phyloP scores from a whole-genome alignment of 2,888 invertebrate species.

The Halictus quadricinctus region DNA sequence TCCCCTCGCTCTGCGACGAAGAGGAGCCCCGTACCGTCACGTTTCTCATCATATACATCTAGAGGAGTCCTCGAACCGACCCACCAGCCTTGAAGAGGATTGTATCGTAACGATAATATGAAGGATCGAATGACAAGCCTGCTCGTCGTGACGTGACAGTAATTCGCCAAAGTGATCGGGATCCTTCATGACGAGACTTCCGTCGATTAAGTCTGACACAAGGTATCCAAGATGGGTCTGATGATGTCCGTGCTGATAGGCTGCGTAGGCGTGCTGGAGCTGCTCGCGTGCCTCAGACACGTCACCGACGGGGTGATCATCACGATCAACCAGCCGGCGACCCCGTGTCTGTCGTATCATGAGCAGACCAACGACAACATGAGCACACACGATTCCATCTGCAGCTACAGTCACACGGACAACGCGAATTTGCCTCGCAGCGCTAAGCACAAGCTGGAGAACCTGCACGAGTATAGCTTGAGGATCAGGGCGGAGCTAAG shows the following conservation, averaged over 20 bases:
- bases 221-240: slow-evolving; percentile 86
- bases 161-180: background rate
- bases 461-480: slow-evolving; percentile 79
- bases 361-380: slow-evolving; percentile 63
- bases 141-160: background rate
- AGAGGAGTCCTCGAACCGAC: background rate
- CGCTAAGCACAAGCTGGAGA: slow-evolving; percentile 76
- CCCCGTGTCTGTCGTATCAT: slow-evolving; percentile 72
- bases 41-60: background rate
- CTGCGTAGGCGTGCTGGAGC: slow-evolving; percentile 90
- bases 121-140: background rate
- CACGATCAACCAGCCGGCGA: slow-evolving; percentile 69
- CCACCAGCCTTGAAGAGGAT: background rate
- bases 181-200: background rate
- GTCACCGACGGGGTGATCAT: slow-evolving; percentile 71
- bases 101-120: background rate
- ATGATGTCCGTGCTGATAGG: slow-evolving; percentile 89
- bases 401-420: slow-evolving; percentile 73
- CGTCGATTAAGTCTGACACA: background rate
- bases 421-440: slow-evolving; percentile 68
- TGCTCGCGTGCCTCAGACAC: slow-evolving; percentile 84
- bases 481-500: slow-evolving; percentile 75
- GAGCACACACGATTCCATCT: slow-evolving; percentile 76
- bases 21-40: background rate
- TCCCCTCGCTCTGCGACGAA: slow-evolving; percentile 20